phyloP scores from a whole-genome alignment of 2,797 vertebrate species.

The Semotilus atromaculatus region DNA sequence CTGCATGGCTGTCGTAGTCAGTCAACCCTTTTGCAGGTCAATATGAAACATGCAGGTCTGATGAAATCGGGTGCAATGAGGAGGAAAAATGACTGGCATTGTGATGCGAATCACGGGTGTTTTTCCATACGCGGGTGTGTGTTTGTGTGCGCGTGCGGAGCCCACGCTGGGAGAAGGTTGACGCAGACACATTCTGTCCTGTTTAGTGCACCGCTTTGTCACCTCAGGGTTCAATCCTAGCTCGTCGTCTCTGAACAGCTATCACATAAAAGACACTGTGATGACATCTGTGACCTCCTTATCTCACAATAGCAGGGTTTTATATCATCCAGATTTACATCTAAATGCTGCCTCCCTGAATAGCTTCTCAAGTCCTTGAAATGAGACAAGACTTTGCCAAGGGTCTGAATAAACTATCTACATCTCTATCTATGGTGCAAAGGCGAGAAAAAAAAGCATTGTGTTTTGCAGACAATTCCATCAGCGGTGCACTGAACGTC shows the following conservation, averaged over 20 bases:
- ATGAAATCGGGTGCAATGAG: slow-evolving; percentile 65
- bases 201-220: slow-evolving; percentile 37
- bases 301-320: slow-evolving; percentile 43
- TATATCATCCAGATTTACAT: slow-evolving; percentile 52
- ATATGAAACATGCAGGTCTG: slow-evolving; percentile 59
- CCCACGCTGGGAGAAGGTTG: slow-evolving; percentile 23
- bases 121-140: background rate
- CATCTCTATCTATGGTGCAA: slow-evolving; percentile 8
- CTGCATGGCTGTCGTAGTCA: slow-evolving; percentile 47
- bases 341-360: slow-evolving; percentile 40
- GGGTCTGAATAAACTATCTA: slow-evolving; percentile 19
- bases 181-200: slow-evolving; percentile 32
- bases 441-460: background rate
- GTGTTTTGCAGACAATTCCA: slow-evolving; percentile 22
- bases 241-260: slow-evolving; percentile 32
- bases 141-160: slow-evolving; percentile 9
- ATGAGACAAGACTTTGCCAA: slow-evolving; percentile 38
- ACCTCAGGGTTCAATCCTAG: slow-evolving; percentile 52
- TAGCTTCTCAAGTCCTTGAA: slow-evolving; percentile 39
- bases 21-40: slow-evolving; percentile 52
- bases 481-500: background rate
- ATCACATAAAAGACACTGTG: slow-evolving; percentile 48
- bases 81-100: slow-evolving; percentile 52
- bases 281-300: slow-evolving; percentile 54
- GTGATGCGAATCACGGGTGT: slow-evolving; percentile 26